Conservation (phyloP, 1,140 invertebrate species). For the Drosophila serrata region DNA sequence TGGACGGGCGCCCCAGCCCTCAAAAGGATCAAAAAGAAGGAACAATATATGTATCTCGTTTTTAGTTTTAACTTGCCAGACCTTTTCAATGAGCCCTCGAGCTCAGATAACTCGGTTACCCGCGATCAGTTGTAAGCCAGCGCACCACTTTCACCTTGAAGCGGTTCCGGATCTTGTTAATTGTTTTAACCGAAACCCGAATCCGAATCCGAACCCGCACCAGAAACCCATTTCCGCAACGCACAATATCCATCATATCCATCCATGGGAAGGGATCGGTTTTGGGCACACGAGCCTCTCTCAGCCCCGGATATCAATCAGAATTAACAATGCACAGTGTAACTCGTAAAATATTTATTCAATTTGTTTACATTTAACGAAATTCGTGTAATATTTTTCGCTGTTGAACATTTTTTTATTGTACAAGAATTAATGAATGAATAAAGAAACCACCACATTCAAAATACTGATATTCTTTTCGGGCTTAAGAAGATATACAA, state of each 20-base stretch:
- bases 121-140: conserved; percentile 8
- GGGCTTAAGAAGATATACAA: background rate
- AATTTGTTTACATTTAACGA: conserved; percentile 71
- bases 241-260: conserved; percentile 32
- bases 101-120: conserved; percentile 40
- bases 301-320: conserved; percentile 24
- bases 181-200: conserved; percentile 71
- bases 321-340: conserved; percentile 55
- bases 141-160: conserved; percentile 50
- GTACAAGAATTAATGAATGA: conserved; percentile 72
- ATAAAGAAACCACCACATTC: conserved; percentile 80
- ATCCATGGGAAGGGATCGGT: conserved; percentile 13
- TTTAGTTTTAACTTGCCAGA: conserved; percentile 81
- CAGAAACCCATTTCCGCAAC: conserved; percentile 44
- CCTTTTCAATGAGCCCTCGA: conserved; percentile 46
- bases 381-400: conserved; percentile 73
- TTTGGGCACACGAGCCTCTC: conserved; percentile 20
- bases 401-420: conserved; percentile 72
- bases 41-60: conserved; percentile 74
- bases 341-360: conserved; percentile 81
- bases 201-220: conserved; percentile 46
- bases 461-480: conserved; percentile 8
- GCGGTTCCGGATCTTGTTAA: conserved; percentile 75
- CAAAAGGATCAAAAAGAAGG: conserved; percentile 31
- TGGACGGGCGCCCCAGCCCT: conserved; percentile 19